Evolutionary conservation across 2,888 invertebrate species (phyloP).

Genomic region (Phengaris arion): DNA sequence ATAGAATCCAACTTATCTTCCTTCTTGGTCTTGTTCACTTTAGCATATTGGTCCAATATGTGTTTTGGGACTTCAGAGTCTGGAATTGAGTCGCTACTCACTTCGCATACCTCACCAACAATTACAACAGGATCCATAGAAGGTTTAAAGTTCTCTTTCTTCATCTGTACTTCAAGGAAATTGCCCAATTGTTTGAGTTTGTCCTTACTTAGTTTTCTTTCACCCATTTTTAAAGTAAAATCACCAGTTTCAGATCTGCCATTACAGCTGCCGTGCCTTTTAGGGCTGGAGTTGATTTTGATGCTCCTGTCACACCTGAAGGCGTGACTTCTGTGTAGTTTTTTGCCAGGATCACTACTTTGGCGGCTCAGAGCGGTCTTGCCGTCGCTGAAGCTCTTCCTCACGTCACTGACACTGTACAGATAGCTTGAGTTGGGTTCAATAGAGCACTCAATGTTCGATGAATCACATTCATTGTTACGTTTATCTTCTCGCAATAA

Average conservation of each 20-base stretch:
- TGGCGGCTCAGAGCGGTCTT: slow-evolving; percentile 66
- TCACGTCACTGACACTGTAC: slow-evolving; percentile 60
- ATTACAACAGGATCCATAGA: slow-evolving; percentile 35
- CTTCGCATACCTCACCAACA: slow-evolving; percentile 44
- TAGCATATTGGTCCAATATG: slow-evolving; percentile 72
- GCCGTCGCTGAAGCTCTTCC: slow-evolving; percentile 52
- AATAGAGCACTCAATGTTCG: slow-evolving; percentile 40
- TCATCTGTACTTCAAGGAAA: slow-evolving; percentile 70
- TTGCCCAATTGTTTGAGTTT: slow-evolving; percentile 62
- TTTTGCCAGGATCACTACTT: slow-evolving; percentile 74
- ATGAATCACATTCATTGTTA: slow-evolving; percentile 34
- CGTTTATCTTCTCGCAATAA: slow-evolving; percentile 32
- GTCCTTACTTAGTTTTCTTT: slow-evolving; percentile 65
- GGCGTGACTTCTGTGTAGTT: slow-evolving; percentile 80
- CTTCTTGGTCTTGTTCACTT: slow-evolving; percentile 62
- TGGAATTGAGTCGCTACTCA: slow-evolving; percentile 53
- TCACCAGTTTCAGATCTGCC: slow-evolving; percentile 64
- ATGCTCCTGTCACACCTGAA: slow-evolving; percentile 77
- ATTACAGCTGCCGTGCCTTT: slow-evolving; percentile 65
- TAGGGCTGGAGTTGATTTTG: slow-evolving; percentile 55
- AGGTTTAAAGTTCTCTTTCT: slow-evolving; percentile 62
- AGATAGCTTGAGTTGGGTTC: slow-evolving; percentile 66
- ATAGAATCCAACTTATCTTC: slow-evolving; percentile 61
- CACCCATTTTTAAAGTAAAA: slow-evolving; percentile 60
- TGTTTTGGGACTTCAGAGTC: slow-evolving; percentile 68